Percentiles rank a stretch among this genome's conserved stretches.
Evolutionary conservation across 23 tunicate genomes (phyloP).

Genomic region (Clavelina lepadiformis): DNA sequence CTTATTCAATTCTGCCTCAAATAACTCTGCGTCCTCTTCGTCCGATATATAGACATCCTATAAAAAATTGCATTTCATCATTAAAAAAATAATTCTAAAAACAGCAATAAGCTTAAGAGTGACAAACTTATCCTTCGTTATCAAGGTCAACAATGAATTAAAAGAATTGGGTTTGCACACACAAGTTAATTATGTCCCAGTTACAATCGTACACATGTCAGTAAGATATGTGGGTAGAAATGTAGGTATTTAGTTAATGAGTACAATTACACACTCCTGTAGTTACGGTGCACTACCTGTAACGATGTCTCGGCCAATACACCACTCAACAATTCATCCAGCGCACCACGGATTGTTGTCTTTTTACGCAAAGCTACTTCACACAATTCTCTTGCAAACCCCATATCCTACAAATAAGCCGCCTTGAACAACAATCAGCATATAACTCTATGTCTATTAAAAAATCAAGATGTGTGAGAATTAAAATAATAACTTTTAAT

Average conservation of each 20-base stretch:
- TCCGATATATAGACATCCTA: slow-evolving; percentile 41
- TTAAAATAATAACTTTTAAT: not conserved
- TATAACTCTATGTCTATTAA: not conserved
- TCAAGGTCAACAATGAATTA: too few relatives aligned
- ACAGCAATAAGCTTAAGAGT: too few relatives aligned
- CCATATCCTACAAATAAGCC: slow-evolving; percentile 25
- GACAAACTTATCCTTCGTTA: too few relatives aligned
- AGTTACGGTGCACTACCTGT: slow-evolving; percentile 6
- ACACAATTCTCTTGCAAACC: slow-evolving; percentile 28
- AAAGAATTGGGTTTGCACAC: too few relatives aligned
- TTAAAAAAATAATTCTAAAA: not conserved
- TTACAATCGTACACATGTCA: too few relatives aligned
- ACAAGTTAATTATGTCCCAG: too few relatives aligned
- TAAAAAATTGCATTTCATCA: not conserved
- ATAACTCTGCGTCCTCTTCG: slow-evolving; percentile 26
- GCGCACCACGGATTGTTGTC: slow-evolving; percentile 18
- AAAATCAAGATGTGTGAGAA: not conserved
- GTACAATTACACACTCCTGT: not conserved
- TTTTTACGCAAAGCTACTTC: slow-evolving; percentile 35
- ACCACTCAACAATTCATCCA: slow-evolving; percentile 36
- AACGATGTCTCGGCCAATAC: not conserved
- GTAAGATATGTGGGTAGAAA: too few relatives aligned
- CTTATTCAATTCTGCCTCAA: slow-evolving; percentile 7
- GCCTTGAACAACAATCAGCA: not conserved
- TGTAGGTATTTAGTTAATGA: too few relatives aligned